Percentiles rank a stretch among this genome's conserved stretches.
Conservation (phyloP, 35 echinoderm and acorn worm species). For the Heliocidaris tuberculata region DNA sequence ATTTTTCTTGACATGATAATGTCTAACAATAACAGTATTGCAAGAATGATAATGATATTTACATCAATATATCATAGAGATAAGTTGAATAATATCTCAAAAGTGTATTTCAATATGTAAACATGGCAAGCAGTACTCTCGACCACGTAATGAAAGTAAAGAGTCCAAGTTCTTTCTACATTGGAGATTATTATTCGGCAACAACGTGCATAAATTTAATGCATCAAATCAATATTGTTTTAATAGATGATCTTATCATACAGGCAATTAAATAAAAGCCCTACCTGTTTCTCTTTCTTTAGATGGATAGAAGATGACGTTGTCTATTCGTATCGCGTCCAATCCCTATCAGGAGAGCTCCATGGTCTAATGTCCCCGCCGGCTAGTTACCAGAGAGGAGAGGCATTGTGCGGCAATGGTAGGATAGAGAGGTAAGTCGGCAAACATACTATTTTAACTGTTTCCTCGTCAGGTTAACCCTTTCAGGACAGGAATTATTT, state of each 20-base stretch:
- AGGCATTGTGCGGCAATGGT: conserved; percentile 92
- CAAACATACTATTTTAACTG: background rate
- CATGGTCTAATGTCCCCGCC: conserved; percentile 42
- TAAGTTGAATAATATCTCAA: no score
- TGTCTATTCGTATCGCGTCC: conserved; percentile 67
- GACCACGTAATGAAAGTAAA: no score
- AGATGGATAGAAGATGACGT: conserved; percentile 59
- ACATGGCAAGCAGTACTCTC: no score
- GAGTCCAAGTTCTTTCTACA: no score
- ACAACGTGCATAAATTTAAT: background rate
- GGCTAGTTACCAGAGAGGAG: conserved; percentile 43
- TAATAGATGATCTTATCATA: background rate
- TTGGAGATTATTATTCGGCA: no score
- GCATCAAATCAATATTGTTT: background rate
- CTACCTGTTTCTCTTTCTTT: background rate
- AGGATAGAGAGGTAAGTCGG: conserved; percentile 64
- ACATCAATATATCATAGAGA: no score
- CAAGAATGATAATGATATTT: no score
- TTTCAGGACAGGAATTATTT: no score
- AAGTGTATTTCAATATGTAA: no score
- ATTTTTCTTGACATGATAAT: no score
- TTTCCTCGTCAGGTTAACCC: no score
- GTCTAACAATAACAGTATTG: no score
- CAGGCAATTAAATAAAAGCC: background rate
- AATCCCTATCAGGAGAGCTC: conserved; percentile 5